Evolutionary conservation across 2,888 invertebrate genomes (phyloP).

Genomic region (Papilio elwesi): DNA sequence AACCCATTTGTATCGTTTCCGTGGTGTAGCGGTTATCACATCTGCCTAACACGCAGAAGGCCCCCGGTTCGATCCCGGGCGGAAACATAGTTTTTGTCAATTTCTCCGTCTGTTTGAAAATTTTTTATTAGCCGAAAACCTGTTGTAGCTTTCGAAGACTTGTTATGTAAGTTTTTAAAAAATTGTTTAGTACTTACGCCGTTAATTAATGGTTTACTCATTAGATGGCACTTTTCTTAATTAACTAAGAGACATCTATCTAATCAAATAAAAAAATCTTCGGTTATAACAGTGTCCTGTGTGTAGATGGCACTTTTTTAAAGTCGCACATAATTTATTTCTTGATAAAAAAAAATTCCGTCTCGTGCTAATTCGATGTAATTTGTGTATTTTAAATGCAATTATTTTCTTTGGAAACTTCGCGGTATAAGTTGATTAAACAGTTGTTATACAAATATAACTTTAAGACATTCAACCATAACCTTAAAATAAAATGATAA

Average conservation of each 20-base stretch:
- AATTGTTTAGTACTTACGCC: no score
- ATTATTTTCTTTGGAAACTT: no score
- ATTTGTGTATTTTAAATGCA: no score
- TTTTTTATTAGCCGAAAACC: background rate
- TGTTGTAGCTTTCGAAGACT: background rate
- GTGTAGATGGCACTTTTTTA: constrained; percentile 25
- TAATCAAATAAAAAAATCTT: background rate
- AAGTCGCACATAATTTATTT: background rate
- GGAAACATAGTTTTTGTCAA: constrained; percentile 83
- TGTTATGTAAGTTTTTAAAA: background rate
- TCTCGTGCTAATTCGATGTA: background rate
- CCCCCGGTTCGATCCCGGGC: constrained; percentile 95
- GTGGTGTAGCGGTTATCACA: constrained; percentile 96
- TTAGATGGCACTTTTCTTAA: no score
- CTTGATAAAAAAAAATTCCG: background rate
- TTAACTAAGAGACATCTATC: no score
- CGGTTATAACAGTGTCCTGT: background rate
- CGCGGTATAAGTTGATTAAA: no score
- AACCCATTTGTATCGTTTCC: constrained; percentile 80
- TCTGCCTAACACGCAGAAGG: constrained; percentile 96
- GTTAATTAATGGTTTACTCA: no score
- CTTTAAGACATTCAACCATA: no score
- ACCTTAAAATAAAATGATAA: no score
- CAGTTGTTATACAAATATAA: no score
- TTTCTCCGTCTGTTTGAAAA: background rate